Evolutionary conservation across 2,113 vertebrate species (phyloP).

Genomic region (Psettodes erumei): DNA sequence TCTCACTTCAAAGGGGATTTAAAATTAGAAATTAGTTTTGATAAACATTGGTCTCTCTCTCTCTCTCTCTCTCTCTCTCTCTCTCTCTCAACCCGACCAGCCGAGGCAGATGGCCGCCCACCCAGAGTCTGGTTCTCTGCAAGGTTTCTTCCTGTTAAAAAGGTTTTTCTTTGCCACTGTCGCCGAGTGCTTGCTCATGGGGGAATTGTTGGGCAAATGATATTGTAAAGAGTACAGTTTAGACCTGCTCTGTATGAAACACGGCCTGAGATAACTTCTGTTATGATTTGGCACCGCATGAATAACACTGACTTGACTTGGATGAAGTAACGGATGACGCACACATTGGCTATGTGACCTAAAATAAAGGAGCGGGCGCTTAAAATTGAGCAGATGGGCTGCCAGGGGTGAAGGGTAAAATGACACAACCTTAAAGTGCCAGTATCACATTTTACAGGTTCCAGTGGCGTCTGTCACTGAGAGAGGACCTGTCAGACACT

Average conservation of each 20-base stretch:
- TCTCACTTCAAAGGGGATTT: slow-evolving; percentile 19
- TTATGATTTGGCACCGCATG: not conserved
- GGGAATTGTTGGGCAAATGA: not conserved
- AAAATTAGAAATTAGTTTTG: not conserved
- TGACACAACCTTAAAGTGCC: slow-evolving; percentile 83
- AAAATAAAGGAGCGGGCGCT: slow-evolving; percentile 58
- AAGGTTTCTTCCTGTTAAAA: not conserved
- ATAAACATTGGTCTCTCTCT: slow-evolving; percentile 9
- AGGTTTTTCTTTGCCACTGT: not conserved
- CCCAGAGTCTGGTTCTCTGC: not conserved
- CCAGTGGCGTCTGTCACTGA: slow-evolving; percentile 84
- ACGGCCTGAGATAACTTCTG: not conserved
- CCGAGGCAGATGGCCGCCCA: not conserved
- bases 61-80: not conserved
- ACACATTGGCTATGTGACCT: slow-evolving; percentile 37
- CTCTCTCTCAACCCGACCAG: not conserved
- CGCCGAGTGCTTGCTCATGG: not conserved
- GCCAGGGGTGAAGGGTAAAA: slow-evolving; percentile 74
- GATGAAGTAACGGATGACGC: slow-evolving; percentile 29
- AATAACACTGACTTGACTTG: not conserved
- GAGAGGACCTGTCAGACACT: slow-evolving; percentile 81
- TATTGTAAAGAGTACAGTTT: not conserved
- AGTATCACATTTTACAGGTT: slow-evolving; percentile 83
- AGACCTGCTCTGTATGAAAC: not conserved
- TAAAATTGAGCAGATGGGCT: slow-evolving; percentile 71